These are phyloP conservation scores for Cydia pomonella DNA, from an alignment of 1,140 invertebrate species.

Conservation along the genomic window DNA sequence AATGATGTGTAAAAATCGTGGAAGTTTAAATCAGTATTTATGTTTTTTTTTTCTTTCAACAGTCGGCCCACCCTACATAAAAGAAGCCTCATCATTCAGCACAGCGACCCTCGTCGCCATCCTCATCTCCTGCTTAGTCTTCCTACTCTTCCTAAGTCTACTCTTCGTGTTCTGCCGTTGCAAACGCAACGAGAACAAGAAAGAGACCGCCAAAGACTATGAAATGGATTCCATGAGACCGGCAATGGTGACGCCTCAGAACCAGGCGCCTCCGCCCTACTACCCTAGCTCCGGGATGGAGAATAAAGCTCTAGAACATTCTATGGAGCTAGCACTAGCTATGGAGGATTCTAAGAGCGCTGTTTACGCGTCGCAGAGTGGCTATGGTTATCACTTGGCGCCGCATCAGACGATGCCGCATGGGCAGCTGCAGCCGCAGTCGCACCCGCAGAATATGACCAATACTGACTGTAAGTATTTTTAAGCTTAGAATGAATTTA, in stretches of 20 bases:
- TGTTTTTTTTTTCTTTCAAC: slow-evolving; percentile 54
- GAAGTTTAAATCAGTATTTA: too few species aligned
- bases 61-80: slow-evolving; percentile 91
- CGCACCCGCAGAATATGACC: slow-evolving; percentile 83
- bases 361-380: slow-evolving; percentile 90
- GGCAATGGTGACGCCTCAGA: slow-evolving; percentile 89
- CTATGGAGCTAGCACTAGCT: slow-evolving; percentile 89
- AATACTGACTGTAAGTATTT: slow-evolving; percentile 87
- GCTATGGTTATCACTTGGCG: slow-evolving; percentile 89
- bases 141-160: slow-evolving; percentile 88
- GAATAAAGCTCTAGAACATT: slow-evolving; percentile 94
- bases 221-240: slow-evolving; percentile 92
- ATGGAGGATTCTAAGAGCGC: slow-evolving; percentile 91
- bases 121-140: slow-evolving; percentile 90
- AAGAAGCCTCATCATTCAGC: slow-evolving; percentile 87
- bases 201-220: slow-evolving; percentile 91
- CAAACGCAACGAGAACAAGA: slow-evolving; percentile 90
- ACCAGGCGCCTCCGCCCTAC: slow-evolving; percentile 91
- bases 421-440: slow-evolving; percentile 54
- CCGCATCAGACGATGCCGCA: slow-evolving; percentile 74
- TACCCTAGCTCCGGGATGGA: slow-evolving; percentile 92
- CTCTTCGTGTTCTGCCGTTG: slow-evolving; percentile 93
- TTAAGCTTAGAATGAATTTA: too few species aligned
- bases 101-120: slow-evolving; percentile 91
- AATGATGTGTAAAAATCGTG: too few species aligned